Percentiles rank a stretch among this genome's conserved stretches.
phyloP scores from a whole-genome alignment of 30 jellyfish, hydroid and myxozoan species.

The Catostylus mosaicus region DNA sequence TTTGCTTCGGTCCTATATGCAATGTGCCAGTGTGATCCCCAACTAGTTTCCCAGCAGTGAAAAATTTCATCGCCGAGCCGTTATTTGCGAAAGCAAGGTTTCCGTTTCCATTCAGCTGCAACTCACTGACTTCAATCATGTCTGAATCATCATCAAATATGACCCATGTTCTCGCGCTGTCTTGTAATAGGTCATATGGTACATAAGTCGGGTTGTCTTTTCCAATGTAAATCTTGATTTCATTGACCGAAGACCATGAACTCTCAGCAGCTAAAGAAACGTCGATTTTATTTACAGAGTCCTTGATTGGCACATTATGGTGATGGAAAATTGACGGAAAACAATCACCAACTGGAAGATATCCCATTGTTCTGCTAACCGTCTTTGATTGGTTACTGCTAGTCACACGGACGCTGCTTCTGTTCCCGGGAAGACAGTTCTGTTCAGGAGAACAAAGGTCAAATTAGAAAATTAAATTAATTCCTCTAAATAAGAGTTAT shows the following conservation, averaged over 20 bases:
- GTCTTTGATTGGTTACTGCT: constrained; percentile 4
- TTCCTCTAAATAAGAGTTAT: background rate
- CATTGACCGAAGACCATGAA: constrained; percentile 49
- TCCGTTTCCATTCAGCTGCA: constrained; percentile 47
- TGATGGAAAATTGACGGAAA: constrained; percentile 18
- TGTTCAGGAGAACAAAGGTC: background rate
- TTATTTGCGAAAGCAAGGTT: constrained; percentile 40
- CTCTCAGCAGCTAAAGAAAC: constrained; percentile 13
- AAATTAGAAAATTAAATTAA: background rate
- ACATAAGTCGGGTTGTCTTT: constrained; percentile 35
- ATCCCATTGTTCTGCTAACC: constrained; percentile 32
- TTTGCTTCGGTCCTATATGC: constrained; percentile 52
- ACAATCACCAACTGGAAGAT: constrained; percentile 44
- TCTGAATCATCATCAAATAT: constrained; percentile 26
- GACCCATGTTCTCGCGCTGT: constrained; percentile 62
- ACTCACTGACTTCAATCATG: background rate
- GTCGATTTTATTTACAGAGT: constrained; percentile 11
- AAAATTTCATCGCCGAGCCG: background rate
- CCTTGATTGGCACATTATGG: constrained; percentile 18
- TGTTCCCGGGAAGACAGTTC: constrained; percentile 62
- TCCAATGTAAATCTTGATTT: constrained; percentile 43
- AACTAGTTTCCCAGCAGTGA: constrained; percentile 17
- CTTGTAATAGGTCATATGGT: constrained; percentile 36
- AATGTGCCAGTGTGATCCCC: constrained; percentile 63
- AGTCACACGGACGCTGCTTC: constrained; percentile 35